A percentile compares a stretch with the other conserved stretches of the same genome.
phyloP scores from a whole-genome alignment of 2,797 vertebrate genomes.

The Knipowitschia caucasica region DNA sequence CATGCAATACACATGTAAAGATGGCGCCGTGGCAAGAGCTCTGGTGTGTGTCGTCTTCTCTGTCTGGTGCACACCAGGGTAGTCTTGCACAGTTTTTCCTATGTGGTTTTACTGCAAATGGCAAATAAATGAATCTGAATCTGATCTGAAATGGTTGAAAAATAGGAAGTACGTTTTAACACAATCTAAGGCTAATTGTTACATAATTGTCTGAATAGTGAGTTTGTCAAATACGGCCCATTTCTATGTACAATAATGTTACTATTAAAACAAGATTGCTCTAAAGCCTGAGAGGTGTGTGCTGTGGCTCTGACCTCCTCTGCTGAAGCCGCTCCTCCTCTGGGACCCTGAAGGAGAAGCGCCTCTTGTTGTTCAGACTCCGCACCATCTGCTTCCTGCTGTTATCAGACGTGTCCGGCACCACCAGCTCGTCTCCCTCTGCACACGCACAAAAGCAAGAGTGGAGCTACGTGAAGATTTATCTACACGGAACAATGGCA shows the following conservation, averaged over 20 bases:
- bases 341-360: constrained; percentile 93
- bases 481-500: not conserved
- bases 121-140: no score
- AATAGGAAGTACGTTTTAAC: no score
- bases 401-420: constrained; percentile 96
- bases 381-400: constrained; percentile 98
- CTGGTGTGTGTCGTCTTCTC: no score
- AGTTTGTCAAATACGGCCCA: no score
- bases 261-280: not conserved
- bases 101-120: no score
- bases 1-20: no score
- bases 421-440: constrained; percentile 97
- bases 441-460: constrained; percentile 27
- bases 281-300: not conserved
- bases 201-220: no score
- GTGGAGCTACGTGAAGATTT: not conserved
- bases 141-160: no score
- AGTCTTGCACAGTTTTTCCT: no score
- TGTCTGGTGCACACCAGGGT: no score
- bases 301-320: constrained; percentile 78
- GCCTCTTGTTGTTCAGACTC: constrained; percentile 94
- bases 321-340: constrained; percentile 95
- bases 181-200: no score
- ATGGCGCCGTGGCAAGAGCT: no score
- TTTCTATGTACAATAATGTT: not conserved